Evolutionary conservation across 2,888 invertebrate species (phyloP).

Genomic region (Brachyptera risi): DNA sequence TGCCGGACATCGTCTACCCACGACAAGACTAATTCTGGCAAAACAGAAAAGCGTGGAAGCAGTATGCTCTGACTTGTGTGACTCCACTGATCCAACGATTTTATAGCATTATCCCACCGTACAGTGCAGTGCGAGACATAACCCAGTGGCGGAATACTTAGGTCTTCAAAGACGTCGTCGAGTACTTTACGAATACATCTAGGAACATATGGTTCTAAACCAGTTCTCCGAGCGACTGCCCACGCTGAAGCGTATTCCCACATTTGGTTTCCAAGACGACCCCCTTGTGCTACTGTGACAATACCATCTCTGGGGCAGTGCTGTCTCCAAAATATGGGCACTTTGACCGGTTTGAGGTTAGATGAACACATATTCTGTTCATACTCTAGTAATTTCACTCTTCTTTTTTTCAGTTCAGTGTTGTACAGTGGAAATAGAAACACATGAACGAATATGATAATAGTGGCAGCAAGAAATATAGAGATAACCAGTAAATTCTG

Average conservation of each 20-base stretch:
- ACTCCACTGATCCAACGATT: constrained; percentile 52
- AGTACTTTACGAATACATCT: constrained; percentile 50
- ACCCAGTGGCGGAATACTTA: constrained; percentile 53
- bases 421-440: constrained; percentile 57
- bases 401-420: constrained; percentile 43
- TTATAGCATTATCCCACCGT: constrained; percentile 47
- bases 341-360: constrained; percentile 44
- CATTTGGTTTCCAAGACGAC: constrained; percentile 49
- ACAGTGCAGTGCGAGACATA: constrained; percentile 53
- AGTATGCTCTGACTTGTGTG: constrained; percentile 55
- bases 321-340: constrained; percentile 33
- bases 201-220: constrained; percentile 49
- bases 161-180: constrained; percentile 52
- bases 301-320: constrained; percentile 48
- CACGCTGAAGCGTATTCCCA: constrained; percentile 52
- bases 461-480: constrained; percentile 54
- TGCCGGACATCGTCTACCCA: constrained; percentile 55
- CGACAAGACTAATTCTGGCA: constrained; percentile 52
- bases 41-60: constrained; percentile 51
- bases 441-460: constrained; percentile 55
- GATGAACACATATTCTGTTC: constrained; percentile 53
- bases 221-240: constrained; percentile 48
- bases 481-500: constrained; percentile 56
- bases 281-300: constrained; percentile 48
- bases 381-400: constrained; percentile 47